Evolutionary conservation across 2,888 invertebrate genomes (phyloP).

Genomic region (Dasypolia templi): DNA sequence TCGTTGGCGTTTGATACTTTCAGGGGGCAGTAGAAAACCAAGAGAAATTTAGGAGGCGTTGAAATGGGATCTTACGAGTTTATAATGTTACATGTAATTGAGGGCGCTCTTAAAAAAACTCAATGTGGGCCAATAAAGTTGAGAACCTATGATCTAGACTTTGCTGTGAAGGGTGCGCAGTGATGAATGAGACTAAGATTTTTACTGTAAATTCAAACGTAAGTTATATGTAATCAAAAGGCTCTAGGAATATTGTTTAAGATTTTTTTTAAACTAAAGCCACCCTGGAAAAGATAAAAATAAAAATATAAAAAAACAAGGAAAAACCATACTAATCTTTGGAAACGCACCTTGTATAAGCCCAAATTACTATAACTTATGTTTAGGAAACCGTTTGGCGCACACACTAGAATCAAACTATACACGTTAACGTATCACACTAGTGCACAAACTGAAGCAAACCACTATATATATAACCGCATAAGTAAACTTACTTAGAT

Average conservation of each 20-base stretch:
- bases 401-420: slow-evolving; percentile 7
- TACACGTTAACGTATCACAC: slow-evolving; percentile 20
- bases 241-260: background rate
- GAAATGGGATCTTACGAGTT: too few species aligned
- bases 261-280: background rate
- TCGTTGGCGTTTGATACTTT: too few species aligned
- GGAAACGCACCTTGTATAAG: slow-evolving; percentile 27
- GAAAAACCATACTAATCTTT: background rate
- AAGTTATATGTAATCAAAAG: background rate
- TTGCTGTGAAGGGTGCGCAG: too few species aligned
- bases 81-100: too few species aligned
- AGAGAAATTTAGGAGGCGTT: too few species aligned
- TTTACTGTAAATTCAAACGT: background rate
- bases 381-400: slow-evolving; percentile 44
- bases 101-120: too few species aligned
- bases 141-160: too few species aligned
- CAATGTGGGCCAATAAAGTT: too few species aligned
- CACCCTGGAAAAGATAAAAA: background rate
- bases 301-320: background rate
- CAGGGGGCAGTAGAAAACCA: too few species aligned
- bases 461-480: slow-evolving; percentile 31
- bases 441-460: slow-evolving; percentile 21
- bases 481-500: slow-evolving; percentile 18
- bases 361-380: slow-evolving; percentile 8
- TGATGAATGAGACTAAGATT: background rate